Evolutionary conservation across 2,113 vertebrate genomes (phyloP).

Genomic region (Calidris pugnax): DNA sequence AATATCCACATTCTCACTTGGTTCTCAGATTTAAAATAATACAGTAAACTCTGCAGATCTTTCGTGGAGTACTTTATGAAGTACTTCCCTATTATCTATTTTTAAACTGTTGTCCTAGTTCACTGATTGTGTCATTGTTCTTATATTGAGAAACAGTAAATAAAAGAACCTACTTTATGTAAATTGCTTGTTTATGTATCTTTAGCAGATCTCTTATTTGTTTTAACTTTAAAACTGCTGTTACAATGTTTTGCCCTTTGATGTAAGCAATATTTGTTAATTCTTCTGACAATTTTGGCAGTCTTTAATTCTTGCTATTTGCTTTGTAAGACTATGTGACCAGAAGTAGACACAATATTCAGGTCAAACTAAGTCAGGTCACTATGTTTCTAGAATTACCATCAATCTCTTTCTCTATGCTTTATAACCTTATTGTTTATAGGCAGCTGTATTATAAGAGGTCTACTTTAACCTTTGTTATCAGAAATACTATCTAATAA

Average conservation of each 20-base stretch:
- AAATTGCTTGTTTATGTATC: background rate
- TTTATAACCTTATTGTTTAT: background rate
- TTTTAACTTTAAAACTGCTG: background rate
- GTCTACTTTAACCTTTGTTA: background rate
- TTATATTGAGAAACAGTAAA: background rate
- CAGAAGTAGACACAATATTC: background rate
- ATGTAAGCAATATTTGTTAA: background rate
- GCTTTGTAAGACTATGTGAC: background rate
- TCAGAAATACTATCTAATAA: background rate
- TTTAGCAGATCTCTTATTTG: background rate
- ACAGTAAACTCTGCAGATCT: background rate
- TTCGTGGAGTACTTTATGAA: background rate
- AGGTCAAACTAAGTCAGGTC: background rate
- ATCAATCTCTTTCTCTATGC: background rate
- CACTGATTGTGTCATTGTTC: background rate
- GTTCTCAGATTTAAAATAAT: background rate
- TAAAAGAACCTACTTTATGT: background rate
- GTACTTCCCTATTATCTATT: background rate
- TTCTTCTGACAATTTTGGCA: background rate
- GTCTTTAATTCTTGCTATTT: background rate
- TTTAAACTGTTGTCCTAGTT: background rate
- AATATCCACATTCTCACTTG: background rate
- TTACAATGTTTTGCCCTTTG: background rate
- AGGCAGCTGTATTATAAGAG: background rate
- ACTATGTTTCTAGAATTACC: background rate